phyloP scores from a whole-genome alignment of 1,140 invertebrate genomes.

The Eueides isabella region DNA sequence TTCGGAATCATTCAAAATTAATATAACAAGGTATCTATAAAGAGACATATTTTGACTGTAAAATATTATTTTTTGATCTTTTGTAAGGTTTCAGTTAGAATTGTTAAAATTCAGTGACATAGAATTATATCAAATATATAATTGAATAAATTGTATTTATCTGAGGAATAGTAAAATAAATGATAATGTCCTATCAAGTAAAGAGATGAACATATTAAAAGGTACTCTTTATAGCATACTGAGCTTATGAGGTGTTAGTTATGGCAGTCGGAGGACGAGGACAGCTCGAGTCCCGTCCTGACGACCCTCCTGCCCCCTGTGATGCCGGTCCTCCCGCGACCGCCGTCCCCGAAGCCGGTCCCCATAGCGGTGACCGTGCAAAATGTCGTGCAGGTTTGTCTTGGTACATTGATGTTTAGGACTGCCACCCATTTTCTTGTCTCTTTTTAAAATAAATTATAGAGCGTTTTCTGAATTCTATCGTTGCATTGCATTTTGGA shows the following conservation, averaged over 20 bases:
- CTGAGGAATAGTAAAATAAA: background rate
- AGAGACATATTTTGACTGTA: background rate
- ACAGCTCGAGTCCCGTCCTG: slow-evolving; percentile 56
- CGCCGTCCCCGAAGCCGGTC: slow-evolving; percentile 41
- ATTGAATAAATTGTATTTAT: background rate
- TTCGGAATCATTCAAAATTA: slow-evolving; percentile 38
- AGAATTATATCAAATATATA: too few relatives aligned
- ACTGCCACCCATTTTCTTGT: background rate
- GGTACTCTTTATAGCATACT: slow-evolving; percentile 1
- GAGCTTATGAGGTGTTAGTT: slow-evolving; percentile 31
- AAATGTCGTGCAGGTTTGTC: slow-evolving; percentile 57
- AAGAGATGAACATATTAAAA: background rate
- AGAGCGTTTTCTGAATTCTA: background rate
- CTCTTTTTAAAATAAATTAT: background rate
- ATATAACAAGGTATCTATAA: background rate
- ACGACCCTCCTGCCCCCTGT: slow-evolving; percentile 62
- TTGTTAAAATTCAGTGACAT: too few relatives aligned
- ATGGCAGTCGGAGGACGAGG: slow-evolving; percentile 54
- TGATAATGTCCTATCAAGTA: background rate
- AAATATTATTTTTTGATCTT: background rate
- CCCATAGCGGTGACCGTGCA: slow-evolving; percentile 52
- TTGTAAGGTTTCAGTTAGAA: background rate
- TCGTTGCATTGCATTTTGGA: background rate
- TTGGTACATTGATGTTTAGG: slow-evolving; percentile 24
- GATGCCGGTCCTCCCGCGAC: slow-evolving; percentile 46